Evolutionary conservation across 2,113 vertebrate genomes (phyloP).

Genomic region (Cynoglossus semilaevis): DNA sequence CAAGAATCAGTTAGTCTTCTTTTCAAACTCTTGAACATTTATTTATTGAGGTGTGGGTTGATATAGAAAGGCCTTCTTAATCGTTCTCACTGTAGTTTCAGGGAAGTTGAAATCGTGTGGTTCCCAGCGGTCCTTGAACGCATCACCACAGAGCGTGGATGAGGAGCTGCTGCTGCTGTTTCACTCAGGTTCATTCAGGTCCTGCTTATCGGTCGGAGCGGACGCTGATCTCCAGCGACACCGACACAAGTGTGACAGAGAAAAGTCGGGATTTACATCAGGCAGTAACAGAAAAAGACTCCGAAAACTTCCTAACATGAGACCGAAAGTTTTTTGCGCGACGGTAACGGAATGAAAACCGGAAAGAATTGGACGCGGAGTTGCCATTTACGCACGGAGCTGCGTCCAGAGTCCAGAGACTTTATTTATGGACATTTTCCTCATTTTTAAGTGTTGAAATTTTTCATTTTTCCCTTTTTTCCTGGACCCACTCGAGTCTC

Average conservation of each 20-base stretch:
- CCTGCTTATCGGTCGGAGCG: neutral
- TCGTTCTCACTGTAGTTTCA: no score
- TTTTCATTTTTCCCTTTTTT: neutral
- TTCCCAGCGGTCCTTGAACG: constrained; percentile 47
- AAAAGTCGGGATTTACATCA: neutral
- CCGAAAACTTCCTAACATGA: constrained; percentile 10
- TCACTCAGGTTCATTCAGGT: constrained; percentile 33
- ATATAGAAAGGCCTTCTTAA: no score
- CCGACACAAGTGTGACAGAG: neutral
- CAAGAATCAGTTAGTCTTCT: no score
- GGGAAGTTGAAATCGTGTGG: neutral
- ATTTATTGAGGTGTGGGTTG: no score
- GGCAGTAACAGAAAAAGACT: neutral
- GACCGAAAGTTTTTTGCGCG: neutral
- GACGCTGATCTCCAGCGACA: neutral
- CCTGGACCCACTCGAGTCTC: neutral
- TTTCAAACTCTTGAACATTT: no score
- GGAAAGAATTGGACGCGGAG: constrained; percentile 18
- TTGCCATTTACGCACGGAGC: constrained; percentile 31
- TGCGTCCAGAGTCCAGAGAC: constrained; percentile 1
- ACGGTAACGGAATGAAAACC: constrained; percentile 24
- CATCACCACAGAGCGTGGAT: constrained; percentile 29
- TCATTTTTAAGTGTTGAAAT: neutral
- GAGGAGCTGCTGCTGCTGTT: constrained; percentile 43
- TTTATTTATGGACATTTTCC: neutral